These are phyloP conservation scores for Yponomeuta malinellus DNA, from an alignment of 2,888 invertebrate genomes.

Conservation along the genomic window DNA sequence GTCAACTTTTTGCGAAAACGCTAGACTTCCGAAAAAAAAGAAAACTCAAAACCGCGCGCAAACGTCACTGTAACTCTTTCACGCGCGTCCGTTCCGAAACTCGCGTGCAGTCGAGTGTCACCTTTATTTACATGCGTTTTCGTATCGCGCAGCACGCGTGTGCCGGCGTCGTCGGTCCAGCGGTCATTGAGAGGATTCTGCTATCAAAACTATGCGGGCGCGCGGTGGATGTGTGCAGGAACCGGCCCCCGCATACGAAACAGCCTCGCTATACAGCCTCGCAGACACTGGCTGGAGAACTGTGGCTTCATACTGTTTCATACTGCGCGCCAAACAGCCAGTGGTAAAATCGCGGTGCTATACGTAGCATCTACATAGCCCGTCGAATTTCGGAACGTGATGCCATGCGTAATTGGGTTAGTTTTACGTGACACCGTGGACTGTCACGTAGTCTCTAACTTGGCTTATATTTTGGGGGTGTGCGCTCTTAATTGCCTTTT, in stretches of 20 bases:
- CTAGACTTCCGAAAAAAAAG: conserved; percentile 16
- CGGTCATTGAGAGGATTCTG: conserved; percentile 76
- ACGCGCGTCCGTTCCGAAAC: conserved; percentile 49
- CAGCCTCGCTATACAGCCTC: conserved; percentile 34
- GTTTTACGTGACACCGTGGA: conserved; percentile 62
- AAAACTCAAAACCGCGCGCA: conserved; percentile 42
- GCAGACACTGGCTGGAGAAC: neutral
- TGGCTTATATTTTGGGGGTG: conserved; percentile 45
- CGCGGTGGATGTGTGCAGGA: conserved; percentile 55
- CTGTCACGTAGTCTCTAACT: conserved; percentile 46
- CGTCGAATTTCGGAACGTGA: conserved; percentile 63
- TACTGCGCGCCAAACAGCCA: neutral
- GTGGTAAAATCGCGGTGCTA: neutral
- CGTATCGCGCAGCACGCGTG: conserved; percentile 66
- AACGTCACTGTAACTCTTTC: conserved; percentile 47
- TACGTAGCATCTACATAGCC: conserved; percentile 26
- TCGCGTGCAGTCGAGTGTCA: conserved; percentile 40
- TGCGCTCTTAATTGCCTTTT: conserved; percentile 60
- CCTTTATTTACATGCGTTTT: conserved; percentile 62
- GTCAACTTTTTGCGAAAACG: conserved; percentile 14
- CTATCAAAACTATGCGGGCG: conserved; percentile 24
- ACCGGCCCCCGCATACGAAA: conserved; percentile 69
- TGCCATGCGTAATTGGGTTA: conserved; percentile 70
- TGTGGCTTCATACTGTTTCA: neutral
- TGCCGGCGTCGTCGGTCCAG: conserved; percentile 77